Evolutionary conservation across 2,888 invertebrate genomes (phyloP), one percentile per base, ranked within the genome.

Genomic region (Oscheius sp.): DNA sequence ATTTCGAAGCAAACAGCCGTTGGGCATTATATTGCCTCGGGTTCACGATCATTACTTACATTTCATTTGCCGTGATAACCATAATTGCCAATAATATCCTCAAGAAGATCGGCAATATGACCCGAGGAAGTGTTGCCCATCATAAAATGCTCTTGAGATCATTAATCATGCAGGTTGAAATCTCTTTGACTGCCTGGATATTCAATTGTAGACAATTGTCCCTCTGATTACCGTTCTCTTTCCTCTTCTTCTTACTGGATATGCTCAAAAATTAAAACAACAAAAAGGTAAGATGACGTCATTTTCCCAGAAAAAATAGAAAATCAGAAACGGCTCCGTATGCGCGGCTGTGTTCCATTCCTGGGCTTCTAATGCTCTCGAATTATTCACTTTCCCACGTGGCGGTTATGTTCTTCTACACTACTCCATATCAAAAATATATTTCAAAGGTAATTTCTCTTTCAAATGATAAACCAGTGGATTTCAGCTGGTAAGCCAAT

Each of bases 231-330:
- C 69, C n/a, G 35, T 69, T 2, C 41, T 69, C 13, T 69, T 69
- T 25, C 69, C 69, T 13, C 35, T 69, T 3, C n/a, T 69, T 3
- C 21, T 69, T 12, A 41, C 46, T 13, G 69, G 69, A 27, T 13
- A 63, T n/a, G 69, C 69, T n/a, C 69, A 69, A 23, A 29, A 69
- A 46, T 58, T 69, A 2, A 69, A 69, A 23, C 69, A 69, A 29
- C 25, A 69, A 12, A 61, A 61, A 56, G 55, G 69, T 58, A 23
- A n/a, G 53, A n/a, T 58, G 3, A 6, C 35, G 18, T 41, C 23
- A 7, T 2, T 55, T 35, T 43, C 21, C 0, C 12, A 35, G 27
- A 7, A 56, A 27, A 35, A 69, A 21, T n/a, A n/a, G n/a, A n/a
- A 2, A 3, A 35, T 58, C 46, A 69, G 69, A 35, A 21, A 69